These are phyloP conservation scores for Tretioscincus oriximinensis DNA, from an alignment of 2,113 vertebrate genomes.

Conservation along the genomic window DNA sequence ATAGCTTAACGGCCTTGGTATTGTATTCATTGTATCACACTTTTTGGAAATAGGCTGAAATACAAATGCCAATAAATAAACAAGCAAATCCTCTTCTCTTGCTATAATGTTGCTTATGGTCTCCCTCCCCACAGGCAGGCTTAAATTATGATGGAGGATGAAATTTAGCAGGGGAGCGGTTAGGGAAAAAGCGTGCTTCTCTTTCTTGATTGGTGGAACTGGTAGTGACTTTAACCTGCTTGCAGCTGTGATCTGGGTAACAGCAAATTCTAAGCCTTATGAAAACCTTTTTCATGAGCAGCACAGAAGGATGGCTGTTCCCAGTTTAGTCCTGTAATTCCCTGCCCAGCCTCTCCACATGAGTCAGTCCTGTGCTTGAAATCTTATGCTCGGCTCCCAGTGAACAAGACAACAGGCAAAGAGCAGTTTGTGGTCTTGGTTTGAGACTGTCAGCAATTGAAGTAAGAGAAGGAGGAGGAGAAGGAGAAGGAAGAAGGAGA, in stretches of 20 bases:
- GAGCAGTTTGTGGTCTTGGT: slow-evolving; percentile 47
- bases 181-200: no score
- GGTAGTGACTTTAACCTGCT: background rate
- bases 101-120: background rate
- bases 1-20: no score
- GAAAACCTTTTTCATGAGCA: slow-evolving; percentile 61
- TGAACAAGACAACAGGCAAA: slow-evolving; percentile 24
- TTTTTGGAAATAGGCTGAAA: no score
- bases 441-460: background rate
- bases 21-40: no score
- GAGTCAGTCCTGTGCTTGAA: slow-evolving; percentile 33
- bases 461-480: background rate
- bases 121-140: background rate
- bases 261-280: slow-evolving; percentile 41
- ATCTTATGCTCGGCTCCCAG: slow-evolving; percentile 24
- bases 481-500: no score
- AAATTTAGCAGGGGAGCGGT: no score
- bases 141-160: background rate
- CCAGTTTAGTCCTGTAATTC: slow-evolving; percentile 20
- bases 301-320: slow-evolving; percentile 64
- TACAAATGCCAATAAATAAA: no score
- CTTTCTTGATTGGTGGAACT: background rate
- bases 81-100: background rate
- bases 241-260: slow-evolving; percentile 17
- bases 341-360: slow-evolving; percentile 24